Evolutionary conservation across 2,797 vertebrate genomes (phyloP).

Genomic region (Sciurus vulgaris): DNA sequence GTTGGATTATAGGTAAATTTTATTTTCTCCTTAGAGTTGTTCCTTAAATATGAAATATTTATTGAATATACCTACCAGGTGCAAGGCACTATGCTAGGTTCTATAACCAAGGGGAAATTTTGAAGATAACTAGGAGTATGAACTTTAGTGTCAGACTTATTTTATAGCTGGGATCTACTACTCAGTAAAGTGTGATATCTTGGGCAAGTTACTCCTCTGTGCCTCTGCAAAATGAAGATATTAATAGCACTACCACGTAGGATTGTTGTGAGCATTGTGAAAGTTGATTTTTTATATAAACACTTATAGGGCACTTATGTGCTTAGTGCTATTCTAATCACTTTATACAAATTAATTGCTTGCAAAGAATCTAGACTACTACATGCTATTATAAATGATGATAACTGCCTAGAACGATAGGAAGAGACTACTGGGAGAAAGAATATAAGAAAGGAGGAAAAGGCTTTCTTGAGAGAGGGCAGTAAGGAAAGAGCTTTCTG

Average conservation of each 20-base stretch:
- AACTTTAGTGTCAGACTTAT: neutral
- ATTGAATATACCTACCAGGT: neutral
- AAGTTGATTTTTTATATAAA: neutral
- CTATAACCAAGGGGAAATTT: neutral
- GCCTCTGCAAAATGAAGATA: neutral
- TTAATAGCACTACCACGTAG: neutral
- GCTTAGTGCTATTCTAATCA: neutral
- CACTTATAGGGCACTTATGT: neutral
- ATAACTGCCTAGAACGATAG: neutral
- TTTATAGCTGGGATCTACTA: neutral
- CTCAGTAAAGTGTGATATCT: neutral
- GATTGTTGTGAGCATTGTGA: neutral
- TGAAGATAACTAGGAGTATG: neutral
- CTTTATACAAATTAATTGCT: neutral
- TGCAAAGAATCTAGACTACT: neutral
- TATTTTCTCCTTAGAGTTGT: neutral
- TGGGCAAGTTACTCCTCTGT: neutral
- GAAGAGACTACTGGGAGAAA: neutral
- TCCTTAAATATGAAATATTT: constrained; percentile 17
- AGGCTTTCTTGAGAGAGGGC: neutral
- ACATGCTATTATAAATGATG: neutral
- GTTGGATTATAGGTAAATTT: constrained; percentile 1
- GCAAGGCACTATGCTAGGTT: neutral
- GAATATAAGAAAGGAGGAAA: neutral
- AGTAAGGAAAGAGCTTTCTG: neutral